These are phyloP conservation scores for Epinephelus fuscoguttatus DNA, from an alignment of 2,113 vertebrate genomes.

Conservation along the genomic window DNA sequence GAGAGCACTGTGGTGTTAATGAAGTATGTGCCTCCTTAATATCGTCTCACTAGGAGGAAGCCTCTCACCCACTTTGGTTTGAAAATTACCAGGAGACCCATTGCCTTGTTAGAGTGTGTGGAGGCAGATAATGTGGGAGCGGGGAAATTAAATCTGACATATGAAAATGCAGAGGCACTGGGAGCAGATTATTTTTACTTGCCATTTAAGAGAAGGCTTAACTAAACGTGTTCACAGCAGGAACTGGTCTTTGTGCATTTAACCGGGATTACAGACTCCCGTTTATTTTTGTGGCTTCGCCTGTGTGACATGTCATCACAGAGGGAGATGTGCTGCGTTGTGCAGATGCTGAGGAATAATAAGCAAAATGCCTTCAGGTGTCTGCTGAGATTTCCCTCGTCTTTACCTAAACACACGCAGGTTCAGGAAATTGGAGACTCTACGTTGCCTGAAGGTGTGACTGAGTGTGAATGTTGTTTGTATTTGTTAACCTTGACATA, in stretches of 20 bases:
- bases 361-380: neutral
- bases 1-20: neutral
- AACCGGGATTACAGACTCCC: conserved; percentile 1
- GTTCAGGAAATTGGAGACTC: neutral
- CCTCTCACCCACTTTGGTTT: conserved; percentile 38
- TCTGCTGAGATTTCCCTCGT: neutral
- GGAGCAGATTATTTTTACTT: conserved; percentile 43
- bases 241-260: conserved; percentile 1
- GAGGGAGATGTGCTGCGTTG: neutral
- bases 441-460: neutral
- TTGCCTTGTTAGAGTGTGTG: conserved; percentile 54
- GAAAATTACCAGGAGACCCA: conserved; percentile 40
- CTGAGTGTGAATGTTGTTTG: neutral
- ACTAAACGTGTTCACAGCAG: conserved; percentile 22
- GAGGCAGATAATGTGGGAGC: conserved; percentile 58
- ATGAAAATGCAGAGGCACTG: conserved; percentile 37
- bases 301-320: neutral
- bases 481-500: neutral
- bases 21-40: conserved; percentile 1
- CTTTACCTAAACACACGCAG: neutral
- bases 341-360: neutral
- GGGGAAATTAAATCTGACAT: conserved; percentile 61
- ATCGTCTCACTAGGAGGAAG: conserved; percentile 28
- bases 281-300: neutral
- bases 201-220: conserved; percentile 26